Conservation (phyloP, 2,797 vertebrate genomes). For the Chelidonichthys spinosus region DNA sequence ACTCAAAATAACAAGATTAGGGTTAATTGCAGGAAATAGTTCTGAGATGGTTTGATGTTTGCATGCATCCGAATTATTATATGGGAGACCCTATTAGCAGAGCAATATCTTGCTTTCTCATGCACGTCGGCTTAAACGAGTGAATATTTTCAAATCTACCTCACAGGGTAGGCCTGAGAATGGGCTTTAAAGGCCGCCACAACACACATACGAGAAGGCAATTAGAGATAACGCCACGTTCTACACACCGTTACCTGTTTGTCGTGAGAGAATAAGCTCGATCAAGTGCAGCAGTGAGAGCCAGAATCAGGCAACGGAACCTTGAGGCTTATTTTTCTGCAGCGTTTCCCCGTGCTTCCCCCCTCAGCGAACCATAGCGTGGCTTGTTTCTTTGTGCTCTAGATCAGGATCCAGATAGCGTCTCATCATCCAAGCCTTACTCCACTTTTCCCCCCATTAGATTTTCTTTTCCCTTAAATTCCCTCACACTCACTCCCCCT, state of each 20-base stretch:
- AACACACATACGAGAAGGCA: constrained; percentile 70
- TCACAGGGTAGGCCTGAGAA: constrained; percentile 69
- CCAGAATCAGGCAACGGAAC: constrained; percentile 47
- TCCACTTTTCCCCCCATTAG: constrained; percentile 77
- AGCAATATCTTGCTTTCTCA: constrained; percentile 76
- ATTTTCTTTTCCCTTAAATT: constrained; percentile 80
- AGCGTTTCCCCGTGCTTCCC: constrained; percentile 53
- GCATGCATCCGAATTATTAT: constrained; percentile 72
- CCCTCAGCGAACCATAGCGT: constrained; percentile 70
- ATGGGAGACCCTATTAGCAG: constrained; percentile 69
- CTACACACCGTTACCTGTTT: constrained; percentile 76
- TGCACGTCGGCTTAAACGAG: constrained; percentile 78
- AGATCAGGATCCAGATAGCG: constrained; percentile 78
- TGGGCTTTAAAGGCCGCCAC: constrained; percentile 58
- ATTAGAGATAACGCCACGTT: constrained; percentile 79
- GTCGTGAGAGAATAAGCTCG: constrained; percentile 69
- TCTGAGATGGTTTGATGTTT: constrained; percentile 79
- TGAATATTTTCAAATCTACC: constrained; percentile 77
- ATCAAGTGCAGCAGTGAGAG: constrained; percentile 82
- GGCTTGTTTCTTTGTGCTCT: constrained; percentile 73
- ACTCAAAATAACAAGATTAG: constrained; percentile 76
- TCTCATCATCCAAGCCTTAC: constrained; percentile 80
- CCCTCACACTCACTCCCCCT: constrained; percentile 72
- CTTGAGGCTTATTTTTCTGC: constrained; percentile 64
- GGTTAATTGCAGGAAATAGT: constrained; percentile 85